Base-by-base conservation (phyloP, 2,797 vertebrate species). In the Epinephelus coioides region DNA sequence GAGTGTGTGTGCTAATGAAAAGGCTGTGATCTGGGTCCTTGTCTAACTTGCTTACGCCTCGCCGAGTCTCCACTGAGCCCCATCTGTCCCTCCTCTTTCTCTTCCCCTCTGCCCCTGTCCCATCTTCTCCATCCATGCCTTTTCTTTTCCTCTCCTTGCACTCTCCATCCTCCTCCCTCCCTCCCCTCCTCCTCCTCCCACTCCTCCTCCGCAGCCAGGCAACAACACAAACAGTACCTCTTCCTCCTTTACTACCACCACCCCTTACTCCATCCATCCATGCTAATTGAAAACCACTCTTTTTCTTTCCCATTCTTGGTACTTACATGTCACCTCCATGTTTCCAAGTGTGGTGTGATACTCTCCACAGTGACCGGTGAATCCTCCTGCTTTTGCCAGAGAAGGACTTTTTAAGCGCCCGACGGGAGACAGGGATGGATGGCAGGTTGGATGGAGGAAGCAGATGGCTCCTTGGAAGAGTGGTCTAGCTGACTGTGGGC, bases 301-400 rank as follows among this genome's bases (percentile, higher is more conserved):
- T 60, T 56, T 60, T 67, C 40, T 12, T 77, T 68, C 61, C 21
- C 25, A 55, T 38, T 76, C 57, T 73, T n/a, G 44, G 79, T 96
- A 96, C 96, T 96, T 93, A 96, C 96, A 94, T 94, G 93, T 95
- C 93, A 93, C 90, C 94, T 95, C 95, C 96, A 96, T 96, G 88
- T 88, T 91, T 91, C 85, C 75, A 79, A 87, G 79, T 25, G 79
- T 76, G 78, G 88, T 82, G 73, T 54, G 90, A 91, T 70, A 53
- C 85, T 92, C 86, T 94, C 88, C 91, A 92, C 91, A 89, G 69
- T 90, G 89, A 84, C 81, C 46, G 88, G 82, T 74, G 77, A 85
- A 83, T 89, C 90, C 88, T 87, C 23, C 64, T 59, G 82, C 65
- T 79, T 76, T 78, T 76, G 66, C 83, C 84, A 69, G 84, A 70